These are phyloP conservation scores for Threskiornis aethiopicus DNA, from an alignment of 2,797 vertebrate genomes.

Conservation along the genomic window DNA sequence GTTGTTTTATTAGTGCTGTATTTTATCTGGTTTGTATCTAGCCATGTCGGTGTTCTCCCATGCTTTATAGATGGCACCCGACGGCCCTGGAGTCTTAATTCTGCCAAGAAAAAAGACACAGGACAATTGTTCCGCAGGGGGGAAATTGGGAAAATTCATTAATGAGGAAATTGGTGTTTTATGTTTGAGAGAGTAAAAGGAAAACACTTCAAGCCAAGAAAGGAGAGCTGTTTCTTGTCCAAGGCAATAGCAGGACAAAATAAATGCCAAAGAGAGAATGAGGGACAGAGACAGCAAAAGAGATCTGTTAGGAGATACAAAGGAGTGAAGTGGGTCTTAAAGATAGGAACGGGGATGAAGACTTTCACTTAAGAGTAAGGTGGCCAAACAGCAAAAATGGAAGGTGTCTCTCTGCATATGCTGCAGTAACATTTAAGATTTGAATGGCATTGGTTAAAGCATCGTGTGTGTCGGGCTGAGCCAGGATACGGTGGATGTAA, in stretches of 20 bases:
- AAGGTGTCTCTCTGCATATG: background rate
- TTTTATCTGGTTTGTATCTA: background rate
- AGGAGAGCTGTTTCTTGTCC: background rate
- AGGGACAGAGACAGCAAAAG: background rate
- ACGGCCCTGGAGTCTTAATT: background rate
- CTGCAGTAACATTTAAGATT: background rate
- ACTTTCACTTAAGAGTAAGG: background rate
- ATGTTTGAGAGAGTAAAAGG: background rate
- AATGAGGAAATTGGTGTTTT: background rate
- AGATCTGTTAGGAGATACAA: background rate
- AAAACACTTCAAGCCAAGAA: background rate
- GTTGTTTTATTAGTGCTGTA: background rate
- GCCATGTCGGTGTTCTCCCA: background rate
- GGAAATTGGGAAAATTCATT: background rate
- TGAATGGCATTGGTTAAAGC: background rate
- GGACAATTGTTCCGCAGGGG: background rate
- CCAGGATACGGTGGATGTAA: background rate
- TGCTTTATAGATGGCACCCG: background rate
- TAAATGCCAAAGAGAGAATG: background rate
- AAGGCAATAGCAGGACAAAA: background rate
- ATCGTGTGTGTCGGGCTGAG: accelerated
- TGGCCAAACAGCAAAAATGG: background rate
- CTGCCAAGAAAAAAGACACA: background rate
- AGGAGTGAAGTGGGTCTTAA: background rate
- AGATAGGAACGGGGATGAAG: background rate